Percentiles rank a stretch among this genome's conserved stretches.
Evolutionary conservation across 2,888 invertebrate species (phyloP).

Genomic region (Tachina lurida): DNA sequence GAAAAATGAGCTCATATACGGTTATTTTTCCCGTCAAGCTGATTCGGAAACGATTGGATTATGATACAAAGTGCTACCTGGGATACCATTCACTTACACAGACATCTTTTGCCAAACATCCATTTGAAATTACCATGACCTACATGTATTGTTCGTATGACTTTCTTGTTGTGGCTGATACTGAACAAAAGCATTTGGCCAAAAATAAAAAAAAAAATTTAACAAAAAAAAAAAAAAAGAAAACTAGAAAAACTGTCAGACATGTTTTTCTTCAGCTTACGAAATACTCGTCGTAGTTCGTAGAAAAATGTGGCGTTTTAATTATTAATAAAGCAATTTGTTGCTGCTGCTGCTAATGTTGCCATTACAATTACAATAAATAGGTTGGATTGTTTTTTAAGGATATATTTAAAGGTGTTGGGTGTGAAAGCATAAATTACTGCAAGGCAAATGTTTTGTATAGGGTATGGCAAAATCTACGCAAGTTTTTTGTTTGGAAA

Average conservation of each 20-base stretch:
- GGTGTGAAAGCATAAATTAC: background rate
- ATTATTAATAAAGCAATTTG: constrained; percentile 43
- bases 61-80: no score
- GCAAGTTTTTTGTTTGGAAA: background rate
- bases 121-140: constrained; percentile 56
- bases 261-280: constrained; percentile 1
- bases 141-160: constrained; percentile 34
- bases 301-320: constrained; percentile 5
- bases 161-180: constrained; percentile 8
- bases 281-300: background rate
- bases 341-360: constrained; percentile 7
- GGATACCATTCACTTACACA: background rate
- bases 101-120: background rate
- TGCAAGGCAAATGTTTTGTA: background rate
- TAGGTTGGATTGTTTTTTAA: background rate
- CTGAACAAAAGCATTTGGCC: background rate
- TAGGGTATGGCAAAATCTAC: background rate
- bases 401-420: background rate
- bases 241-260: constrained; percentile 25
- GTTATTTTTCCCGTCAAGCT: no score
- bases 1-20: no score
- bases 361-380: background rate
- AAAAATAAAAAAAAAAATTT: background rate
- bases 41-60: no score
- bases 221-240: background rate